Percentiles rank a stretch among this genome's conserved stretches.
These are phyloP conservation scores for Lithophane semibrunnea DNA, from an alignment of 2,888 invertebrate genomes.

Conservation along the genomic window DNA sequence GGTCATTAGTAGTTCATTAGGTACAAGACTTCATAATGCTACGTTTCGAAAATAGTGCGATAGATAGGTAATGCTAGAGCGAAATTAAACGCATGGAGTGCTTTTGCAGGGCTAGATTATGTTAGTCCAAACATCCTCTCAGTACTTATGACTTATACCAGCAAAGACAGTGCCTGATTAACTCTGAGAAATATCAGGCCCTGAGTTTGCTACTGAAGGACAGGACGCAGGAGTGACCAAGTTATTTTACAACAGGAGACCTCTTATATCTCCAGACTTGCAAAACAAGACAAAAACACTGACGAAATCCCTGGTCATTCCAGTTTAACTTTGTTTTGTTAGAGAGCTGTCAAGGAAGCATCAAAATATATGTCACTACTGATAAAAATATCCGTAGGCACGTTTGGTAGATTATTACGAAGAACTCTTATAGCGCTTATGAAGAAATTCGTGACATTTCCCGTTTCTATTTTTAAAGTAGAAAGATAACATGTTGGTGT, in stretches of 20 bases:
- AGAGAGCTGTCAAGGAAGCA: conserved; percentile 15
- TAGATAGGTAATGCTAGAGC: background rate
- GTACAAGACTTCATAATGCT: background rate
- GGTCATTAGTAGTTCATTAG: conserved; percentile 12
- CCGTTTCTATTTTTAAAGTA: conserved; percentile 28
- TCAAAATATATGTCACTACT: conserved; percentile 37
- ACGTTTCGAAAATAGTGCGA: background rate
- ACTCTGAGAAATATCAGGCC: background rate
- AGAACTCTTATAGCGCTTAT: conserved; percentile 16
- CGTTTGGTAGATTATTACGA: conserved; percentile 27
- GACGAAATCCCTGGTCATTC: background rate
- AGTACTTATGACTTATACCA: background rate
- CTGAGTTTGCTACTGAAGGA: background rate
- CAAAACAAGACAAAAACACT: background rate
- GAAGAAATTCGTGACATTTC: conserved; percentile 27
- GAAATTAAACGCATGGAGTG: background rate
- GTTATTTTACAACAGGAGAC: no score
- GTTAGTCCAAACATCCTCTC: background rate
- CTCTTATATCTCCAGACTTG: background rate
- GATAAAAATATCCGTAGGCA: conserved; percentile 36
- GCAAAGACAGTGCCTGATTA: background rate
- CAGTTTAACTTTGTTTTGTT: background rate
- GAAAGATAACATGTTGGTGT: conserved; percentile 29
- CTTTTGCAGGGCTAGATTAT: background rate
- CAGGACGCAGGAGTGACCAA: background rate